Conservation (phyloP, 2,888 invertebrate genomes). For the Troilus luridus region DNA sequence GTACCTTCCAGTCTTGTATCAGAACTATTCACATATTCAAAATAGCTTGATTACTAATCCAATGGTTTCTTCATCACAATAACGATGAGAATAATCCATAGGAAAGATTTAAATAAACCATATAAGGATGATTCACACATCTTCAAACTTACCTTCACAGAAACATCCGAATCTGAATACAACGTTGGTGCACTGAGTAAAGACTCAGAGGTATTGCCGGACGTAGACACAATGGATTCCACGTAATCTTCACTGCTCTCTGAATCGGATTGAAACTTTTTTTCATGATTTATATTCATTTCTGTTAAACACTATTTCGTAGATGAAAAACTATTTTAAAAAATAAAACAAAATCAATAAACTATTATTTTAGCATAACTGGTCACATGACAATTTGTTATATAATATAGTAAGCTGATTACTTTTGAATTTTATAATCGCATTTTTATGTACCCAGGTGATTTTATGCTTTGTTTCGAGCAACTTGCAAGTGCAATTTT, state of each 20-base stretch:
- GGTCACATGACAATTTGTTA: neutral
- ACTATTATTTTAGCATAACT: conserved; percentile 6
- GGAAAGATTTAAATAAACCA: neutral
- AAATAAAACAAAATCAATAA: neutral
- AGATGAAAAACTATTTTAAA: neutral
- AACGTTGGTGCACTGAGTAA: neutral
- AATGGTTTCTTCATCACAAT: too few relatives aligned
- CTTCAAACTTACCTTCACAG: conserved; percentile 15
- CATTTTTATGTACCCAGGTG: neutral
- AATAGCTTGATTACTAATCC: too few relatives aligned
- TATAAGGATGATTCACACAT: neutral
- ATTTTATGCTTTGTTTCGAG: neutral
- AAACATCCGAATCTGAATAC: conserved; percentile 24
- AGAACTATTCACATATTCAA: too few relatives aligned
- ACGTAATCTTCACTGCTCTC: conserved; percentile 1
- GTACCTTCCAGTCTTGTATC: too few relatives aligned
- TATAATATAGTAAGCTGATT: neutral
- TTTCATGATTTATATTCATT: conserved; percentile 17
- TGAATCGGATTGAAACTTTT: neutral
- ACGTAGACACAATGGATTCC: conserved; percentile 5
- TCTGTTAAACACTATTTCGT: neutral
- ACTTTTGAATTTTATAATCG: neutral
- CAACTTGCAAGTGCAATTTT: neutral
- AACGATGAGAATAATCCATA: neutral
- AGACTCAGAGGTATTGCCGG: neutral